phyloP scores from a whole-genome alignment of 2,797 vertebrate genomes.

The Macropus fuliginosus region DNA sequence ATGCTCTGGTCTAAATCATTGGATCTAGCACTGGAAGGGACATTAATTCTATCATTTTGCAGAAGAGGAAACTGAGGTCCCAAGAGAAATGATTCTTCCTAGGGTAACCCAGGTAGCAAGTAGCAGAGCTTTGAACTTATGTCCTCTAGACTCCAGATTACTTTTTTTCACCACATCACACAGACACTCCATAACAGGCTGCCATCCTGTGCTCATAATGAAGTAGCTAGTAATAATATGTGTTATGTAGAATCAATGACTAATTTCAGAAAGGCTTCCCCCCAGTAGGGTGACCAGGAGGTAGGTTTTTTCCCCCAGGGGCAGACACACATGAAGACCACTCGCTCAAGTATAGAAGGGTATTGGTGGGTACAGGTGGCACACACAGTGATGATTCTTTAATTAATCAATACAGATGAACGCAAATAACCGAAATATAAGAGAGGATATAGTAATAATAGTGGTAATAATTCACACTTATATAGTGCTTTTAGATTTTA shows the following conservation, averaged over 20 bases:
- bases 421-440: background rate
- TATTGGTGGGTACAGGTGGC: background rate
- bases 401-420: background rate
- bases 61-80: background rate
- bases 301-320: background rate
- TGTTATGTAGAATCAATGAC: background rate
- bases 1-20: background rate
- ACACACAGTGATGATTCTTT: background rate
- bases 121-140: background rate
- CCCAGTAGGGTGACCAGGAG: background rate
- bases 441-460: background rate
- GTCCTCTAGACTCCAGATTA: background rate
- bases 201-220: background rate
- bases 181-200: background rate
- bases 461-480: background rate
- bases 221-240: background rate
- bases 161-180: background rate
- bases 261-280: background rate
- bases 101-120: background rate
- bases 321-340: background rate
- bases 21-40: background rate
- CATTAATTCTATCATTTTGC: background rate
- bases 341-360: background rate
- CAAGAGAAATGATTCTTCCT: background rate
- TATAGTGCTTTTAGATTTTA: background rate